Percentiles rank a stretch among this genome's conserved stretches.
Evolutionary conservation across 35 echinoderm and acorn worm genomes (phyloP).

Genomic region (Ophiothrix spiculata): DNA sequence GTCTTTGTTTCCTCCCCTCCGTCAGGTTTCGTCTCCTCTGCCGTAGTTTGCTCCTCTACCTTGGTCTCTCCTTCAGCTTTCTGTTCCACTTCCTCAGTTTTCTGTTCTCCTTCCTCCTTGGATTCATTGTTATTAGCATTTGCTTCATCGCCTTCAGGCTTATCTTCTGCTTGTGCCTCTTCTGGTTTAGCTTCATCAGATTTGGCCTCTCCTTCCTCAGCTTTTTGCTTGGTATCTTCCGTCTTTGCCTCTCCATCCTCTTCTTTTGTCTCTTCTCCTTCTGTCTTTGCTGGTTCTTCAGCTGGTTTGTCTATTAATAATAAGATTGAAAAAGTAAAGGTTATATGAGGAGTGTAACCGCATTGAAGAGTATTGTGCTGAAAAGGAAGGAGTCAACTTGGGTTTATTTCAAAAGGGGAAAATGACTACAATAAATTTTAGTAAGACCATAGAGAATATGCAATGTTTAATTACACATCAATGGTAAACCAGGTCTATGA

Average conservation of each 20-base stretch:
- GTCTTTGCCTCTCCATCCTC: not conserved
- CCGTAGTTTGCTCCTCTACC: not conserved
- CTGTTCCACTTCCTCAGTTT: conserved; percentile 10
- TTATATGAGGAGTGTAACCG: too few species aligned
- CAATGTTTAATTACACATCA: too few species aligned
- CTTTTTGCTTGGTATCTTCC: not conserved
- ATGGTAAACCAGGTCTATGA: too few species aligned
- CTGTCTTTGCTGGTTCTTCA: too few species aligned
- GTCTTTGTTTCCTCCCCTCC: not conserved
- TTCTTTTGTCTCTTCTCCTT: not conserved
- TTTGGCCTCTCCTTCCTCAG: not conserved
- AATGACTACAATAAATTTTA: too few species aligned
- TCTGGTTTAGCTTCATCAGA: not conserved
- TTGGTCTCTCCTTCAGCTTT: conserved; percentile 8
- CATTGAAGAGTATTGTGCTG: too few species aligned
- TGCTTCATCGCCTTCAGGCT: not conserved
- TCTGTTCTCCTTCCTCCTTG: not conserved
- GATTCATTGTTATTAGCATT: not conserved
- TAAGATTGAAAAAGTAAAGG: too few species aligned
- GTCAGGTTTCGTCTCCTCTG: too few species aligned
- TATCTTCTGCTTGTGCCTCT: not conserved
- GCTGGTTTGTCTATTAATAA: too few species aligned
- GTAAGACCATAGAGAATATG: too few species aligned
- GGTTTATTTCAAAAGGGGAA: too few species aligned
- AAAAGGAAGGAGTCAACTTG: too few species aligned